phyloP scores from a whole-genome alignment of 2,888 invertebrate genomes.

The Endotricha flammealis region DNA sequence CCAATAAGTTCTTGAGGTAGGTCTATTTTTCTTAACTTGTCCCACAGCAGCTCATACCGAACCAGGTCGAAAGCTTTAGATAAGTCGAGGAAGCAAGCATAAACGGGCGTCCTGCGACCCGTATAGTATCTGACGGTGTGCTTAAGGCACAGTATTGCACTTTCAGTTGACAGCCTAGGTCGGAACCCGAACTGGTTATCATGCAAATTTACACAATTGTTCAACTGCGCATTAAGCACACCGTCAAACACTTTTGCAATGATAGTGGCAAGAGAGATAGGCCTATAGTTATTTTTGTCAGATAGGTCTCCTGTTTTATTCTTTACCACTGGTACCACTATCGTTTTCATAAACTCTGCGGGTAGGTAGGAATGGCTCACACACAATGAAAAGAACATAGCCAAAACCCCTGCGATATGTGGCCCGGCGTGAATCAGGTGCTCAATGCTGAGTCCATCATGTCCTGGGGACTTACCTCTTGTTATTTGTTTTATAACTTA shows the following conservation, averaged over 20 bases:
- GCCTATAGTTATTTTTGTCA: too few species aligned
- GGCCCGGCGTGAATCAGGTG: slow-evolving; percentile 15
- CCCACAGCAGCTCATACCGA: too few species aligned
- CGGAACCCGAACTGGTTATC: slow-evolving; percentile 13
- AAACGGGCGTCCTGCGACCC: slow-evolving; percentile 6
- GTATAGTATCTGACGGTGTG: too few species aligned
- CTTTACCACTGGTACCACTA: slow-evolving; percentile 10
- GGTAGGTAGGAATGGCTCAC: slow-evolving; percentile 15
- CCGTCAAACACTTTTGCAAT: slow-evolving; percentile 15
- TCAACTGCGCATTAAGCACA: slow-evolving; percentile 11
- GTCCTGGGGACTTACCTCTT: slow-evolving; percentile 12
- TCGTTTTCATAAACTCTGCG: slow-evolving; percentile 7
- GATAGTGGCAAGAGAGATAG: slow-evolving; percentile 5
- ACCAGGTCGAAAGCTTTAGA: too few species aligned
- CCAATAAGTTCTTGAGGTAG: too few species aligned
- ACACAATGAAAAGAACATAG: slow-evolving; percentile 16
- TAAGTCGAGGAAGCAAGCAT: slow-evolving; percentile 9
- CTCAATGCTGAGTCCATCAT: slow-evolving; percentile 17
- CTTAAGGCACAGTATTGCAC: slow-evolving; percentile 13
- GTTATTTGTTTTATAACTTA: slow-evolving; percentile 8
- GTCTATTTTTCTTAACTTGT: too few species aligned
- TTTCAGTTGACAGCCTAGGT: slow-evolving; percentile 7
- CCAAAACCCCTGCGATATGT: slow-evolving; percentile 12
- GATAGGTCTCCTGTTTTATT: slow-evolving; percentile 3
- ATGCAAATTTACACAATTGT: too few species aligned